Conservation (phyloP, 2,797 vertebrate species). For the Menidia menidia region DNA sequence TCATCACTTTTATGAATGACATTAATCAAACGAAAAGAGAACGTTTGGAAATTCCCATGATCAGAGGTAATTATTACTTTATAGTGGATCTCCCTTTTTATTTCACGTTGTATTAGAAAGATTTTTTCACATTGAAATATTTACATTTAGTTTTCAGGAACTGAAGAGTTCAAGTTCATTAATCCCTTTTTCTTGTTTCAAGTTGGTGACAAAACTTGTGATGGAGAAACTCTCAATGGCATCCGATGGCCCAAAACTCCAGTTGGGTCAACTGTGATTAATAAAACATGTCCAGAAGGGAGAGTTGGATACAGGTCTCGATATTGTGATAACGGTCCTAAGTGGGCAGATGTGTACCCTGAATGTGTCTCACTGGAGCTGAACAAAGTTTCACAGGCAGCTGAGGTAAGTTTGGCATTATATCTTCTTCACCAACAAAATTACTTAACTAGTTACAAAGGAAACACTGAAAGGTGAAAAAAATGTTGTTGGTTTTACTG, state of each 20-base stretch:
- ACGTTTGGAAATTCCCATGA: slow-evolving; percentile 34
- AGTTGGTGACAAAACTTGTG: background rate
- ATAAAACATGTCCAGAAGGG: slow-evolving; percentile 29
- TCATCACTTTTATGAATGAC: slow-evolving; percentile 22
- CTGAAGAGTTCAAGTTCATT: background rate
- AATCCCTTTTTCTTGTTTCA: background rate
- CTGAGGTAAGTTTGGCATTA: slow-evolving; percentile 63
- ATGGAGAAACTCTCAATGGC: rapidly evolving
- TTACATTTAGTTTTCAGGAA: background rate
- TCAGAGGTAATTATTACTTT: slow-evolving; percentile 52
- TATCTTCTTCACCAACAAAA: too few species aligned
- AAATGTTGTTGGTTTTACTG: too few species aligned
- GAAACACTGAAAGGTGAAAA: too few species aligned
- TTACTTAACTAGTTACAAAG: too few species aligned
- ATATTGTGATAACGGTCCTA: background rate
- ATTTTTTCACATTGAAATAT: background rate
- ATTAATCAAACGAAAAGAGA: rapidly evolving
- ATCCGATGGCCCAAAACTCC: slow-evolving; percentile 69
- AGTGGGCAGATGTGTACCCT: slow-evolving; percentile 8
- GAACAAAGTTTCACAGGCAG: slow-evolving; percentile 22
- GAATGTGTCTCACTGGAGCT: slow-evolving; percentile 65
- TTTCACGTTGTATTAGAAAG: background rate
- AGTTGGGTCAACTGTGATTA: slow-evolving; percentile 38
- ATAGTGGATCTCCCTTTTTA: background rate
- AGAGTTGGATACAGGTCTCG: slow-evolving; percentile 65